These are phyloP conservation scores for Phrynosoma platyrhinos DNA, from an alignment of 2,113 vertebrate species.

Conservation along the genomic window DNA sequence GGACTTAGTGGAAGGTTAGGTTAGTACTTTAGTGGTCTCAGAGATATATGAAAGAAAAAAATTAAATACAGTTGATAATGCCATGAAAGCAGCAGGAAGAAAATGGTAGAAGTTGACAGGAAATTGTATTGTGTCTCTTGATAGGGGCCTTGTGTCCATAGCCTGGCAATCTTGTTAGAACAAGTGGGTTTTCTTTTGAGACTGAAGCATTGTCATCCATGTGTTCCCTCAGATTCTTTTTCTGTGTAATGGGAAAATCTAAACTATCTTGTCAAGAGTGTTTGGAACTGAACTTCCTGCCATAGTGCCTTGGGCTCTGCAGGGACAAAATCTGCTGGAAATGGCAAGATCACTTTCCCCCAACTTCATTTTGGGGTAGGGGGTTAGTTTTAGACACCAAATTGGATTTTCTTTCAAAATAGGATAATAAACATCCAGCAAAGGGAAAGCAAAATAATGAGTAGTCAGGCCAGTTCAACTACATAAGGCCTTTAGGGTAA, in stretches of 20 bases:
- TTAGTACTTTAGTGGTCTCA: constrained; percentile 10
- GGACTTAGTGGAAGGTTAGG: constrained; percentile 44
- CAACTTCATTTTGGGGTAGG: too few relatives aligned
- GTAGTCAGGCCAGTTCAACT: too few relatives aligned
- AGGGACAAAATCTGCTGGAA: not conserved
- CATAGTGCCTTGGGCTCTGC: not conserved
- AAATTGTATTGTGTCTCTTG: not conserved
- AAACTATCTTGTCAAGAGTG: not conserved
- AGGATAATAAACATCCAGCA: not conserved
- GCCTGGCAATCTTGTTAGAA: too few relatives aligned
- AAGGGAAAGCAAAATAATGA: too few relatives aligned
- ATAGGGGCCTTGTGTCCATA: not conserved
- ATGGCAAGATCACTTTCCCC: not conserved
- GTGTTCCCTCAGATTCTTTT: not conserved
- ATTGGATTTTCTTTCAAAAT: too few relatives aligned
- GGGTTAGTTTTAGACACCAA: not conserved
- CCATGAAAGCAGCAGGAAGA: not conserved
- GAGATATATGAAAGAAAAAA: not conserved
- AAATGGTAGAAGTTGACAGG: not conserved
- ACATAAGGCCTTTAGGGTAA: not conserved
- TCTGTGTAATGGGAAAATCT: constrained; percentile 7
- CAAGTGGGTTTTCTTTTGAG: too few relatives aligned
- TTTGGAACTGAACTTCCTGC: not conserved
- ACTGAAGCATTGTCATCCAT: fast-evolving
- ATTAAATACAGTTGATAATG: not conserved